Conservation (phyloP, 2,888 invertebrate genomes). For the Phragmatobia fuliginosa region DNA sequence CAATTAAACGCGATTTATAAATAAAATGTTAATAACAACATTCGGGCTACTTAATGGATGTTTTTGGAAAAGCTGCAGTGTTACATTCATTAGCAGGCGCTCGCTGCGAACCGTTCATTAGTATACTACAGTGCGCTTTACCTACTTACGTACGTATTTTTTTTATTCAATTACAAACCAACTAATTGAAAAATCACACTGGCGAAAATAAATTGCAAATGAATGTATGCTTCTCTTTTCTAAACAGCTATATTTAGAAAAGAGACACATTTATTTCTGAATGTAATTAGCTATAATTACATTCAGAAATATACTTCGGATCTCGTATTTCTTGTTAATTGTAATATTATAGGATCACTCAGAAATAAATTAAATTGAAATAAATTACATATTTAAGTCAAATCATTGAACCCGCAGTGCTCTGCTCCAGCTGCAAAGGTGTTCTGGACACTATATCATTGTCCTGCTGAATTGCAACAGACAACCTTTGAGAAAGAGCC, state of each 20-base stretch:
- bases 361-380: too few species aligned
- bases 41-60: conserved; percentile 65
- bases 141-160: conserved; percentile 60
- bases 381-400: too few species aligned
- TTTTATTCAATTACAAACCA: conserved; percentile 70
- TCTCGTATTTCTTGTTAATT: neutral
- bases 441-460: too few species aligned
- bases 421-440: too few species aligned
- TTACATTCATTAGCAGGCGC: conserved; percentile 76
- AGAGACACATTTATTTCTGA: too few species aligned
- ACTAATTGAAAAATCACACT: conserved; percentile 66
- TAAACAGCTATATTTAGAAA: too few species aligned
- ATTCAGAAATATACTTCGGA: neutral
- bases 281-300: neutral
- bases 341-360: too few species aligned
- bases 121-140: conserved; percentile 67
- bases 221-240: conserved; percentile 17
- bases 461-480: too few species aligned
- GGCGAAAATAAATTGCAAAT: conserved; percentile 44
- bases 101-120: conserved; percentile 71
- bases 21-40: conserved; percentile 59
- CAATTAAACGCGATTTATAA: conserved; percentile 29
- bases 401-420: too few species aligned
- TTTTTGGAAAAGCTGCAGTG: conserved; percentile 68
- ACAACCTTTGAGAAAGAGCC: too few species aligned